These are phyloP conservation scores for Chamaea fasciata DNA, from an alignment of 2,113 vertebrate species.

Conservation along the genomic window DNA sequence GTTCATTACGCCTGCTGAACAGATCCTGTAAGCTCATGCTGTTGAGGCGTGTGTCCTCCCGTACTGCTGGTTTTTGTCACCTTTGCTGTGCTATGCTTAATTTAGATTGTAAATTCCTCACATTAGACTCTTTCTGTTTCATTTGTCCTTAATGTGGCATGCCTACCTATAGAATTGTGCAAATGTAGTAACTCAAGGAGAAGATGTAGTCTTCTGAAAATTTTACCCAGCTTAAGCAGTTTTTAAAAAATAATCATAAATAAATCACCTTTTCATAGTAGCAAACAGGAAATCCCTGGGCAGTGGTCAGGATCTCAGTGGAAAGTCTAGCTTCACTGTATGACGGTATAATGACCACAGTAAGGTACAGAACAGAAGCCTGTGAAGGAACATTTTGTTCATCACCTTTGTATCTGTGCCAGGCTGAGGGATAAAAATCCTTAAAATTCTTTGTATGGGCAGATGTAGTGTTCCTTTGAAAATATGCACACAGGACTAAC, in stretches of 20 bases:
- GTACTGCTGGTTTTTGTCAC: not conserved
- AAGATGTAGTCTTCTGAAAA: not conserved
- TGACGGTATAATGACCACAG: not conserved
- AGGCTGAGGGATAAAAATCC: not conserved
- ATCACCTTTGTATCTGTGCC: not conserved
- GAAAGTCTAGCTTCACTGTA: slow-evolving; percentile 18
- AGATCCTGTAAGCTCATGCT: not conserved
- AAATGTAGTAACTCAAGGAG: not conserved
- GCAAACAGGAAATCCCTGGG: slow-evolving; percentile 35
- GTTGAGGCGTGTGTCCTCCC: not conserved
- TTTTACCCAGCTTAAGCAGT: not conserved
- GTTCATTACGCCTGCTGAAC: not conserved
- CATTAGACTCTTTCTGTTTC: slow-evolving; percentile 1
- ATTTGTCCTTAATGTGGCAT: not conserved
- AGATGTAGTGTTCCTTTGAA: not conserved
- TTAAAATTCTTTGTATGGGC: not conserved
- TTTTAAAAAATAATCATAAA: not conserved
- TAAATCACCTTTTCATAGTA: slow-evolving; percentile 36
- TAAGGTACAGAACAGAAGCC: not conserved
- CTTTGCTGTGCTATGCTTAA: not conserved
- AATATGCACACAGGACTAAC: not conserved
- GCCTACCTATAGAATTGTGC: not conserved
- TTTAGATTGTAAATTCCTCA: slow-evolving; percentile 36
- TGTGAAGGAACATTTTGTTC: slow-evolving; percentile 6
- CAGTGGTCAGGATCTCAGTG: slow-evolving; percentile 35